Base-by-base conservation (phyloP, 2,797 vertebrate species). In the Tachyglossus aculeatus region DNA sequence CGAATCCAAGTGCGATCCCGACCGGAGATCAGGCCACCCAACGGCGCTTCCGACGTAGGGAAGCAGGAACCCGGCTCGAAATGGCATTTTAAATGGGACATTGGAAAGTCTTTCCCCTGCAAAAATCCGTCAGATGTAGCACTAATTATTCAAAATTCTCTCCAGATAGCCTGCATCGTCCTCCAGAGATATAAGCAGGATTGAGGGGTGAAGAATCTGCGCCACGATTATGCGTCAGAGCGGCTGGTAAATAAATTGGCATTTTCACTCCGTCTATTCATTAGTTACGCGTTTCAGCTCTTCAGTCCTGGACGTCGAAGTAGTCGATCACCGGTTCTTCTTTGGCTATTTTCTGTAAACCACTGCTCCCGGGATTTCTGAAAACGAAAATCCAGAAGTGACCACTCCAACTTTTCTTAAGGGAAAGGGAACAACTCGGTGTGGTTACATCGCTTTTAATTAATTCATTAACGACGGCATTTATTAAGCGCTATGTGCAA, bases 251-350 rank as follows among this genome's bases (percentile, higher is more conserved):
- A 45, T 2, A 5, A 61, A 54, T 61, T 53, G 24, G 6, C 24
- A 40, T 43, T 43, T 80, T 62, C 53, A 51, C 33, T 39, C 55
- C 40, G 63, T 31, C 52, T 54, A 62, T 53, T 53, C 21, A 57
- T 37, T 64, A n/a, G n/a, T n/a, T n/a, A n/a, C n/a, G n/a, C n/a
- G n/a, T n/a, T n/a, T n/a, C n/a, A n/a, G n/a, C n/a, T n/a, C n/a
- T n/a, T 95, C 86, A 99, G 86, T 99, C 97, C 84, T 98, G 97
- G 70, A 99, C 96, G 78, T 99, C 97, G 86, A 99, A 99, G 87
- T 99, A 99, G 92, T 99, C 97, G 44, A 99, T 96, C n/a, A 94
- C 59, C 3, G 96, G 93, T 71, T 99, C 96, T 61, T 96, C 96
- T 86, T 96, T 96, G 33, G 92, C 78, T 44, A 93, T 89, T 89